Conservation (phyloP, 2,888 invertebrate genomes). For the Pammene fasciana region DNA sequence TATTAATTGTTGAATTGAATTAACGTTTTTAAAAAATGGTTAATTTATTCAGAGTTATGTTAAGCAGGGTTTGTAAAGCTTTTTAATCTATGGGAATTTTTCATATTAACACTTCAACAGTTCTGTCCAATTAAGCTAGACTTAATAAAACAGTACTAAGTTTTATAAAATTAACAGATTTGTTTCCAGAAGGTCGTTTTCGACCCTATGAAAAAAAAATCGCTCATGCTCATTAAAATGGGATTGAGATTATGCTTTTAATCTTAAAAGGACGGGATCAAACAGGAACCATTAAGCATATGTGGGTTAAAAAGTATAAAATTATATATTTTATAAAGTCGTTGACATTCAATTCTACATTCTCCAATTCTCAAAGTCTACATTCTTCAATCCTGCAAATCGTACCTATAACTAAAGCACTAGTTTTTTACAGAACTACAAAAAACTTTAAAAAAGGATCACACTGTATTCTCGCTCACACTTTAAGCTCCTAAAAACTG, state of each 20-base stretch:
- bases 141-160: too few species aligned
- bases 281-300: too few species aligned
- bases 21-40: conserved; percentile 52
- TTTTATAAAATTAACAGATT: too few species aligned
- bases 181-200: too few species aligned
- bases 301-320: background rate
- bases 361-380: background rate
- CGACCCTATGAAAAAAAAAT: too few species aligned
- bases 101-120: conserved; percentile 3
- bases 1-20: conserved; percentile 64
- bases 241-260: too few species aligned
- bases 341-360: background rate
- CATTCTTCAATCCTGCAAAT: background rate
- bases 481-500: conserved; percentile 40
- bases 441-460: conserved; percentile 29
- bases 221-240: too few species aligned
- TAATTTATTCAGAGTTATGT: conserved; percentile 44
- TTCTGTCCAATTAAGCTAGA: too few species aligned
- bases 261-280: too few species aligned
- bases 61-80: conserved; percentile 36
- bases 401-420: conserved; percentile 1
- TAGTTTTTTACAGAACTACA: conserved; percentile 15
- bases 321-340: background rate
- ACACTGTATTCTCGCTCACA: conserved; percentile 34
- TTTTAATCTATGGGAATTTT: conserved; percentile 38